Conservation (phyloP, 2,113 vertebrate genomes). For the Anser brachyrhynchus region DNA sequence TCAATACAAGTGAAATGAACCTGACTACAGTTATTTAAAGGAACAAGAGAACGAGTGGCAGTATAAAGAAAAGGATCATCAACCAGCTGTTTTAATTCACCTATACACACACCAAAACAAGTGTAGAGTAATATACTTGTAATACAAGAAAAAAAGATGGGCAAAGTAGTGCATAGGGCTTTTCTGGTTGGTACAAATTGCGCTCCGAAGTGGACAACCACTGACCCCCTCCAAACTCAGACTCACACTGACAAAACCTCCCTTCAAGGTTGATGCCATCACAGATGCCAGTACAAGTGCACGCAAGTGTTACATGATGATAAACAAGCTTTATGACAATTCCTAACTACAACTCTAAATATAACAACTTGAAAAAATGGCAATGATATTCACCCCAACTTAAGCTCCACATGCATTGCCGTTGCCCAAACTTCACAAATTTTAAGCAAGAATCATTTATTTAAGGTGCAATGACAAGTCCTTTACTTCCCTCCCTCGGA, state of each 20-base stretch:
- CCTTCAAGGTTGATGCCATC: too few species aligned
- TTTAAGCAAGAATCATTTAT: not conserved
- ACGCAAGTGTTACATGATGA: rapidly evolving
- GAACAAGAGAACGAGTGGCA: not conserved
- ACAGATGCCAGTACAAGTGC: rapidly evolving
- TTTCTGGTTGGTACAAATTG: not conserved
- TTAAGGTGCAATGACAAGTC: not conserved
- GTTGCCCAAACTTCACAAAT: not conserved
- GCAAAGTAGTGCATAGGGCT: not conserved
- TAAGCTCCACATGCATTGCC: not conserved
- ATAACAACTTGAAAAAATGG: not conserved
- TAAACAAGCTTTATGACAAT: not conserved
- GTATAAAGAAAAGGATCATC: not conserved
- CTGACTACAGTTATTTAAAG: not conserved
- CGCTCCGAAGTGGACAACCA: rapidly evolving
- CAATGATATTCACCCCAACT: not conserved
- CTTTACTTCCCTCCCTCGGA: not conserved
- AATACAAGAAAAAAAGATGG: not conserved
- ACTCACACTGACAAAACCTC: rapidly evolving
- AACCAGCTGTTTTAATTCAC: not conserved
- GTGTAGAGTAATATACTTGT: not conserved
- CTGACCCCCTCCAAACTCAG: not conserved
- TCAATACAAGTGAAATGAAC: not conserved
- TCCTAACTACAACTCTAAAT: not conserved
- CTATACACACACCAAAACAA: not conserved